A percentile compares a stretch with the other conserved stretches of the same genome.
Evolutionary conservation across 2,797 vertebrate genomes (phyloP).

Genomic region (Chiroxiphia lanceolata): DNA sequence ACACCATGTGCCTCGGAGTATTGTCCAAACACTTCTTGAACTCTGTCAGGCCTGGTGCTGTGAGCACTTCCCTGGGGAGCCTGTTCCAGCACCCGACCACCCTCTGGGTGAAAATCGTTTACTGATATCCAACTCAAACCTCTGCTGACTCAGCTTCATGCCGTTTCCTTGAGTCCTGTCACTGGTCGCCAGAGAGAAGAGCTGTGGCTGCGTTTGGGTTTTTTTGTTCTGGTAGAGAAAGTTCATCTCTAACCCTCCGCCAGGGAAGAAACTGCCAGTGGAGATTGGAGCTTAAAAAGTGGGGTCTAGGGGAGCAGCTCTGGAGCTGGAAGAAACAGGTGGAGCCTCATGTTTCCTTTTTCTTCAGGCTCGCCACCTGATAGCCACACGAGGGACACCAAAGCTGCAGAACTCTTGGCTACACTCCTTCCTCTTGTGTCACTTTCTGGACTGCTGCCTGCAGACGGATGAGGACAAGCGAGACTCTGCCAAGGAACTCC

Average conservation of each 20-base stretch:
- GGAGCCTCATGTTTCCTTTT: neutral
- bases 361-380: constrained; percentile 83
- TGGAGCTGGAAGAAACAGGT: neutral
- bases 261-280: neutral
- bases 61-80: neutral
- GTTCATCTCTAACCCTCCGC: neutral
- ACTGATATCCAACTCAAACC: neutral
- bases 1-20: neutral
- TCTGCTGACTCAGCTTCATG: neutral
- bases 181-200: neutral
- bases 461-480: constrained; percentile 87
- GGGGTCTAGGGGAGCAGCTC: neutral
- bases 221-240: neutral
- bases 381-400: constrained; percentile 87
- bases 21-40: neutral
- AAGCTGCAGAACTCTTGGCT: constrained; percentile 88
- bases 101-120: neutral
- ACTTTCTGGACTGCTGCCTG: constrained; percentile 87
- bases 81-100: neutral
- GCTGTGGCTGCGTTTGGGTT: neutral
- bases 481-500: constrained; percentile 85
- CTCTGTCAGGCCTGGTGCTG: neutral
- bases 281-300: neutral
- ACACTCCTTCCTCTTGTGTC: constrained; percentile 78
- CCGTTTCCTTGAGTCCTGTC: no score